A percentile compares a stretch with the other conserved stretches of the same genome.
These are phyloP conservation scores for Thalassophryne amazonica DNA, from an alignment of 2,797 vertebrate genomes.

Conservation along the genomic window DNA sequence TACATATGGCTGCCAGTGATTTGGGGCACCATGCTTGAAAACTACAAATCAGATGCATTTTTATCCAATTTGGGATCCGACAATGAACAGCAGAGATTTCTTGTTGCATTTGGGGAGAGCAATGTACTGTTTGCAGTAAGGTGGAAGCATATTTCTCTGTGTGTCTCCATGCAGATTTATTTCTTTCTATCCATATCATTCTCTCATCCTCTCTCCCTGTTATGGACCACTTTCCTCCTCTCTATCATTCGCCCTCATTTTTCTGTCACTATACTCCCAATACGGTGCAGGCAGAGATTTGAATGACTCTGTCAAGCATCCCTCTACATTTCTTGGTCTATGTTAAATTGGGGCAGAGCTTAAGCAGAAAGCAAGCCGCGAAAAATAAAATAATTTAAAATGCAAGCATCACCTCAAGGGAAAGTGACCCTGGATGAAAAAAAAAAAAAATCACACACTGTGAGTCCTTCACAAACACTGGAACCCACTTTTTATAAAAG, in stretches of 20 bases:
- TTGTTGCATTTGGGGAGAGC: slow-evolving; percentile 21
- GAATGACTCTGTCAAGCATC: slow-evolving; percentile 62
- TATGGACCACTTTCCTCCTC: slow-evolving; percentile 24
- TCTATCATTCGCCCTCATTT: slow-evolving; percentile 47
- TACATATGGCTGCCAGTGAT: slow-evolving; percentile 14
- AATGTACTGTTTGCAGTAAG: slow-evolving; percentile 15
- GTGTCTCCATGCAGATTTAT: slow-evolving; percentile 21
- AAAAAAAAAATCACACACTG: neutral
- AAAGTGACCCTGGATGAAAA: slow-evolving; percentile 56
- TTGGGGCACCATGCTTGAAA: slow-evolving; percentile 30
- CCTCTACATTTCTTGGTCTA: slow-evolving; percentile 41
- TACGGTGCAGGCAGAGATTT: slow-evolving; percentile 58
- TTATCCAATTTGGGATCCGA: slow-evolving; percentile 20
- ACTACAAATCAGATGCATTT: slow-evolving; percentile 37
- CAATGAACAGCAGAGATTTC: slow-evolving; percentile 14
- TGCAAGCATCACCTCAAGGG: slow-evolving; percentile 56
- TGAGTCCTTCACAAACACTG: slow-evolving; percentile 21
- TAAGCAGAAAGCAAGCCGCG: slow-evolving; percentile 51
- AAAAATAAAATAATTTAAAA: slow-evolving; percentile 38
- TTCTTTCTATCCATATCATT: neutral
- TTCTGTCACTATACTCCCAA: slow-evolving; percentile 38
- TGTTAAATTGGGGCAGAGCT: slow-evolving; percentile 69
- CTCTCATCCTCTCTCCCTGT: neutral
- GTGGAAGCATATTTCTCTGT: neutral
- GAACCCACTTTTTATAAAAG: too few species aligned